Evolutionary conservation across 2,797 vertebrate species (phyloP).

Genomic region (Dallia pectoralis): DNA sequence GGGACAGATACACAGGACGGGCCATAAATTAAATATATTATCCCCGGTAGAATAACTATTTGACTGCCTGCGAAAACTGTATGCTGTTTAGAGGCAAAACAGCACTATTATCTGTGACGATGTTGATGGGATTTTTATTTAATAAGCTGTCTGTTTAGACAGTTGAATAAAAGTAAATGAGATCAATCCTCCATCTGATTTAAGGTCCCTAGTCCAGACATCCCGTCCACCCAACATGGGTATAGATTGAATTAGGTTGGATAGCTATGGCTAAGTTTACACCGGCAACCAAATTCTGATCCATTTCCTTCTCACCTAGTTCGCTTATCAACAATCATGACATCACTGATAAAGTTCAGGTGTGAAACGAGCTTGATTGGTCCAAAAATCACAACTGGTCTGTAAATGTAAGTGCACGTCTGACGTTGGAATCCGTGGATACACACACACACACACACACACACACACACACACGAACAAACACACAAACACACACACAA

Average conservation of each 20-base stretch:
- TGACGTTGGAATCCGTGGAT: no score
- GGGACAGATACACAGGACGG: conserved; percentile 36
- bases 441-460: conserved; percentile 24
- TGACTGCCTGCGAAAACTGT: conserved; percentile 36
- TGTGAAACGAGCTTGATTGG: no score
- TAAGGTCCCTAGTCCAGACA: conserved; percentile 18
- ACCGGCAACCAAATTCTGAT: no score
- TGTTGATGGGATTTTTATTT: conserved; percentile 18
- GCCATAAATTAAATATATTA: conserved; percentile 54
- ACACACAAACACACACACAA: conserved; percentile 14
- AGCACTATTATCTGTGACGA: conserved; percentile 33
- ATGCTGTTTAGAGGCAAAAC: conserved; percentile 50
- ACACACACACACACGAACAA: conserved; percentile 5
- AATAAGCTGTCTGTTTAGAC: conserved; percentile 14
- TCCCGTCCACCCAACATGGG: neutral
- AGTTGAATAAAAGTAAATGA: conserved; percentile 12
- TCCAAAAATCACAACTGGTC: no score
- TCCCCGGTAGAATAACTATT: conserved; percentile 34
- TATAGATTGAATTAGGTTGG: neutral
- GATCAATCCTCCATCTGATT: conserved; percentile 29
- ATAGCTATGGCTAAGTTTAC: no score
- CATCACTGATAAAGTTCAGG: no score
- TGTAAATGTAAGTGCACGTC: no score
- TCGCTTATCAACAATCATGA: no score
- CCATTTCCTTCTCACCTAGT: no score